Base-by-base conservation (phyloP, 2,888 invertebrate species). In the Bedellia somnulentella region DNA sequence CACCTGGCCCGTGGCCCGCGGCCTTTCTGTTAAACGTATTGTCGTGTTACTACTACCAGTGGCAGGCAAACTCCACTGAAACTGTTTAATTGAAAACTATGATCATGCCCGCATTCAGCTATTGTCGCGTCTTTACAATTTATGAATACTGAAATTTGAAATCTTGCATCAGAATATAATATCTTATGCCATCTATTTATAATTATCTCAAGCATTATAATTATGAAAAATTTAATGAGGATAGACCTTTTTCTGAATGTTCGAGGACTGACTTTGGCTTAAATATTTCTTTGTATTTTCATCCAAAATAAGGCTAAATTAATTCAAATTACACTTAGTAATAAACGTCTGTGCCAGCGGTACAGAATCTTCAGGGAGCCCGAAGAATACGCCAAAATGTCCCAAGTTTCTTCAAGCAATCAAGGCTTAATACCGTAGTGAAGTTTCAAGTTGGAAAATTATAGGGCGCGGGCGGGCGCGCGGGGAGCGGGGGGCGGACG, bases 351-450 rank as follows among this genome's bases (percentile, higher is more conserved):
- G 60, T 58, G 62, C 61, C 53, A 56, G 61, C 59, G 54, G 55
- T 60, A 52, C 60, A 57, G 54, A 57, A 70, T 73, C 70, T 66
- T 54, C 63, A 51, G 70, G 73, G 73, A 73, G 63, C 58, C 48
- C 54, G 62, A 73, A 73, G 73, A 73, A 73, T 70, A 71, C 68
- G 62, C 64, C 62, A 62, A 67, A 75, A 75, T 73, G 73, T 71
- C 62, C 68, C 68, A 75, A 75, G 64, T 75, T 75, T 75, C 68
- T 71, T 66, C 60, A 62, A 73, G 75, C 73, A 75, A 75, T 75
- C 75, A 73, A 64, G 71, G 66, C 75, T 75, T 75, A 73, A 73
- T 71, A 71, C 64, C 68, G 73, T 70, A 67, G 62, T 73, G 73
- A 70, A 71, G 75, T 73, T 73, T 66, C 67, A 59, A 73, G 62